Evolutionary conservation across 2,113 vertebrate genomes (phyloP), one percentile per base, ranked within the genome.

Genomic region (Chionomys nivalis): DNA sequence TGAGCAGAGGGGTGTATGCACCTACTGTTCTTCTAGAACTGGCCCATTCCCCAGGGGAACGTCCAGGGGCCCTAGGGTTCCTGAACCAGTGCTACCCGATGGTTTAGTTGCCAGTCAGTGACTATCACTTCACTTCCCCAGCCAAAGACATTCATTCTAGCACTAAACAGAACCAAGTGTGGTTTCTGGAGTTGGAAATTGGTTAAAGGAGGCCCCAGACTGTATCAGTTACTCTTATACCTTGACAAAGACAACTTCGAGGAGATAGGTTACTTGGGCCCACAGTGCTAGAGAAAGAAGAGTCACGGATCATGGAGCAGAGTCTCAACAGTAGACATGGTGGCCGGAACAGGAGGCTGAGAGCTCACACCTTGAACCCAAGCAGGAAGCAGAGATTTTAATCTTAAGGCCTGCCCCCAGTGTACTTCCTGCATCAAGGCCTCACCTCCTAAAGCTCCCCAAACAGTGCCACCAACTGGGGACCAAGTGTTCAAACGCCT

Each of bases 61-160:
- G 4, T 10, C 42, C 0, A 2, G 23, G 17, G 7, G 33, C 16
- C 33, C n/a, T 23, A 55, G 36, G 7, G n/a, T 19, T 28, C 58
- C 55, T 0, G 0, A 8, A 4, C 66, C 11, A 1, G 16, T 8
- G 42, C 52, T 49, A 8, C 63, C 49, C 49, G 3, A n/a, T 14
- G 2, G 2, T 7, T 81, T 36, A 23, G 8, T 39, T 23, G 3
- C 28, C n/a, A 3, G 0, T 14, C 17, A n/a, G 1, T 49, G 5
- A 11, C 11, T 21, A 4, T 31, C 61, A 44, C 49, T 26, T 28
- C 23, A 33, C 31, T 26, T 33, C n/a, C 2, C 0, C 17, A 7
- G 31, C 17, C 21, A 86, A 26, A 86, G 26, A 17, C 12, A 1
- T 52, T 5, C 28, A 26, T 76, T 55, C 26, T 24, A 90, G 61